Conservation (phyloP, 2,888 invertebrate genomes). For the Hoplodrina blanda region DNA sequence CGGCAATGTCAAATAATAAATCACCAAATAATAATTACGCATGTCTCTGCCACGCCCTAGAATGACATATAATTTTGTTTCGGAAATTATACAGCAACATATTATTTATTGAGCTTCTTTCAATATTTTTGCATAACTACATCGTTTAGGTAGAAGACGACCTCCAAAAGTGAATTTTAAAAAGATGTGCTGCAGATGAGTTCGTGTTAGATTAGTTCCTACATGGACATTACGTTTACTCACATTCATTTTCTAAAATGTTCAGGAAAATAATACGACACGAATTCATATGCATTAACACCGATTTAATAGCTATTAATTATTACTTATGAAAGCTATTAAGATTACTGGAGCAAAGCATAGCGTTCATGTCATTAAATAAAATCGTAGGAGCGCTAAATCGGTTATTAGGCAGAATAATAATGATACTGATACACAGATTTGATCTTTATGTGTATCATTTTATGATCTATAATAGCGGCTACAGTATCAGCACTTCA, state of each 20-base stretch:
- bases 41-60: slow-evolving; percentile 82
- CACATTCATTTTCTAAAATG: slow-evolving; percentile 19
- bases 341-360: slow-evolving; percentile 56
- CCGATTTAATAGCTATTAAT: slow-evolving; percentile 41
- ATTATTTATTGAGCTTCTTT: slow-evolving; percentile 86
- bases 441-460: slow-evolving; percentile 34
- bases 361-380: slow-evolving; percentile 53
- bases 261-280: slow-evolving; percentile 23
- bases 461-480: slow-evolving; percentile 38
- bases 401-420: slow-evolving; percentile 43
- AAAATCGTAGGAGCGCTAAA: slow-evolving; percentile 48
- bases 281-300: slow-evolving; percentile 21
- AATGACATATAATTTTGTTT: slow-evolving; percentile 85
- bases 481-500: not conserved
- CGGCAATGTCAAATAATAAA: slow-evolving; percentile 81
- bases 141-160: slow-evolving; percentile 79
- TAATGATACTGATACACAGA: slow-evolving; percentile 13
- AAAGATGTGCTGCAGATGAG: slow-evolving; percentile 63
- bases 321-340: slow-evolving; percentile 45
- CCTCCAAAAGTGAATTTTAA: slow-evolving; percentile 77
- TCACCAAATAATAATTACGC: slow-evolving; percentile 85
- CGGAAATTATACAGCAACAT: slow-evolving; percentile 83
- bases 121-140: slow-evolving; percentile 73
- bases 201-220: slow-evolving; percentile 42
- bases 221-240: not conserved